Evolutionary conservation across 2,888 invertebrate genomes (phyloP), one percentile per base, ranked within the genome.

Genomic region (Linnaemya vulpina): DNA sequence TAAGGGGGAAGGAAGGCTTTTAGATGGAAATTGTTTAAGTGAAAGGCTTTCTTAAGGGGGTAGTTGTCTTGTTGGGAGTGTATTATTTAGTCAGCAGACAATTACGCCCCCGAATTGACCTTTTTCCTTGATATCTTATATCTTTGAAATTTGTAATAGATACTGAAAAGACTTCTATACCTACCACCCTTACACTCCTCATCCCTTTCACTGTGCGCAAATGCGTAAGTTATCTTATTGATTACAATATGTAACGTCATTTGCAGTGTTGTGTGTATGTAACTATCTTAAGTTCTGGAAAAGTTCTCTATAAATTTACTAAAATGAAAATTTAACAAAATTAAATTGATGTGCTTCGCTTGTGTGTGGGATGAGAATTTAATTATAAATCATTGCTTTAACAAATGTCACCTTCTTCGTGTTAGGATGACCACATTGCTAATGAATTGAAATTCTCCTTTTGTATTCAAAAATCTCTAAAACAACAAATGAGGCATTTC

Each of bases 81-180:
- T 20, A 20, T 68, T 20, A 5, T 11, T 17, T 62, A 30, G 49
- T 9, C 11, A 10, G 74, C 22, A 62, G 55, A 53, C 84, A 55
- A 63, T 71, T 74, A 78, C 82, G 82, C 85, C 85, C 84, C 85
- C 85, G 67, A 65, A 71, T 75, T 85, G 85, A 85, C 85, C 85
- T 81, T 84, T 84, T 84, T 81, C 46, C 13, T 78, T 68, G 30
- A 51, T 68, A 30, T 30, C 30, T 40, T 76, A 62, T 11, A 62
- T 62, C 17, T 30, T 22, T 25, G 43, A 62, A 63, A 63, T 68
- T 68, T 63, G 74, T 74, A 81, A 55, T 81, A 71, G 49, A 85
- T 85, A 85, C 82, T 38, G 68, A 82, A 79, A 46, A 60, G 22
- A 67, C 38, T 51, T 15, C 9, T 30, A 20, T 51, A 38, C 20